These are phyloP conservation scores for Byasa hedistus DNA, from an alignment of 2,888 invertebrate genomes.

Conservation along the genomic window DNA sequence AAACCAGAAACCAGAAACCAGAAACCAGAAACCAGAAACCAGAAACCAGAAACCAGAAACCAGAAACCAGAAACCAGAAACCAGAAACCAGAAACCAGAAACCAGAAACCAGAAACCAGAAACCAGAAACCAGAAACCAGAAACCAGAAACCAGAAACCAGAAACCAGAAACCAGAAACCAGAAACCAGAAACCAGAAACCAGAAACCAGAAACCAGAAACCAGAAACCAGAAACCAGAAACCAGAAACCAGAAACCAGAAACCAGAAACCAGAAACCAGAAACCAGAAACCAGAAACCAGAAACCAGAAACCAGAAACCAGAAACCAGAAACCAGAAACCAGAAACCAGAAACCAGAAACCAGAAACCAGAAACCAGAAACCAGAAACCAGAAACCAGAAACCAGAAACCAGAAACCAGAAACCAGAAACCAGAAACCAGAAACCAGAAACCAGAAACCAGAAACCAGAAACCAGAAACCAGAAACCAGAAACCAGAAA, in stretches of 20 bases:
- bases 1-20: not conserved
- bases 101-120: constrained; percentile 3
- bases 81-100: constrained; percentile 1
- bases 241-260: constrained; percentile 3
- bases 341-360: constrained; percentile 8
- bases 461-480: not conserved
- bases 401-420: constrained; percentile 4
- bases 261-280: constrained; percentile 4
- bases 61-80: constrained; percentile 8
- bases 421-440: not conserved
- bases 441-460: constrained; percentile 8
- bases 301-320: constrained; percentile 8
- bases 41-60: not conserved
- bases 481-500: constrained; percentile 8
- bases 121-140: constrained; percentile 4
- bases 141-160: not conserved
- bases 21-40: constrained; percentile 8
- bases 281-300: not conserved
- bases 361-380: constrained; percentile 1
- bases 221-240: constrained; percentile 1
- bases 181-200: not conserved
- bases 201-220: constrained; percentile 8
- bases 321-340: not conserved
- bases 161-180: constrained; percentile 8
- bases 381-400: constrained; percentile 3